A percentile compares a stretch with the other conserved stretches of the same genome.
phyloP scores from a whole-genome alignment of 2,797 vertebrate genomes.

The Lagodon rhomboides region DNA sequence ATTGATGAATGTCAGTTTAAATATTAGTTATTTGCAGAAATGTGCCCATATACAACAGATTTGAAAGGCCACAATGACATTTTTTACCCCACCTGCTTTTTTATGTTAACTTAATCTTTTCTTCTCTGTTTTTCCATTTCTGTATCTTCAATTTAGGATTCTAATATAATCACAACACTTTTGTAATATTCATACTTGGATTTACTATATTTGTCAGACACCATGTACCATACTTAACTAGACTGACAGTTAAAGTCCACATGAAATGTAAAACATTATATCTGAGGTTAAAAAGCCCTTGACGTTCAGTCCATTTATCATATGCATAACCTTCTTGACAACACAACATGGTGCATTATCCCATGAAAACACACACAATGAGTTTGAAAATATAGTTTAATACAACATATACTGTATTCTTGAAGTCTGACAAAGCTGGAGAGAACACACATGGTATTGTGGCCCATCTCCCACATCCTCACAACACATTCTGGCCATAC shows the following conservation, averaged over 20 bases:
- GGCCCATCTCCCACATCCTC: conserved; percentile 37
- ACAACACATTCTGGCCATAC: conserved; percentile 63
- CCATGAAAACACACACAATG: conserved; percentile 9
- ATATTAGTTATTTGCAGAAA: not conserved
- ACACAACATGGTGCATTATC: not conserved
- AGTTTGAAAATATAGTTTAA: conserved; percentile 81
- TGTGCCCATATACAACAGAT: not conserved
- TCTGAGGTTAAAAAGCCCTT: not conserved
- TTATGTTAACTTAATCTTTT: not conserved
- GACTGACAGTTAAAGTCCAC: too few relatives aligned
- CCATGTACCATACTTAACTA: not conserved
- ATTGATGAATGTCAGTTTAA: not conserved
- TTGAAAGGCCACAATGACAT: not conserved
- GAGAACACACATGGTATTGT: conserved; percentile 53
- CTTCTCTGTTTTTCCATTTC: not conserved
- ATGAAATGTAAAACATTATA: too few relatives aligned
- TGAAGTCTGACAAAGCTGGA: conserved; percentile 58
- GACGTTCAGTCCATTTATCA: not conserved
- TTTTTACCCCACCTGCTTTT: not conserved
- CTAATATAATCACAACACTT: not conserved
- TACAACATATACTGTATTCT: conserved; percentile 64
- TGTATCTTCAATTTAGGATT: not conserved
- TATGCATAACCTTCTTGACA: not conserved
- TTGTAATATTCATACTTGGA: not conserved
- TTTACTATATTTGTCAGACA: not conserved